Evolutionary conservation across 2,113 vertebrate species (phyloP).

Genomic region (Centropristis striata): DNA sequence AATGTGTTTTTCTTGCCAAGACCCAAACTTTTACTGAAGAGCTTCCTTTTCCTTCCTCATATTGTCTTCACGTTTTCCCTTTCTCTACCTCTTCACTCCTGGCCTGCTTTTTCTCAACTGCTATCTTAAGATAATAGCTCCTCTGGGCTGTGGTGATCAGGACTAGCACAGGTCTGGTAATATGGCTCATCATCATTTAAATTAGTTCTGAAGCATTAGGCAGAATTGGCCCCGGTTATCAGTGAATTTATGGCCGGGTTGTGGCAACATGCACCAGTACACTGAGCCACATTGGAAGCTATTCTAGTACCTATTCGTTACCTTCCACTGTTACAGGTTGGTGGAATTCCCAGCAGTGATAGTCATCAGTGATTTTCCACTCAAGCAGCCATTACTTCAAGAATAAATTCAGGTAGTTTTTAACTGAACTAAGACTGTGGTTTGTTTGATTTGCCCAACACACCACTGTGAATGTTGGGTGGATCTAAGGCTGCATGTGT

Average conservation of each 20-base stretch:
- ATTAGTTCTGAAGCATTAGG: slow-evolving; percentile 75
- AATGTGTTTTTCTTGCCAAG: not conserved
- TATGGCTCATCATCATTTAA: slow-evolving; percentile 62
- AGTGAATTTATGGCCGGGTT: slow-evolving; percentile 51
- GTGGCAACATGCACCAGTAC: slow-evolving; percentile 57
- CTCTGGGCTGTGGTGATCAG: slow-evolving; percentile 8
- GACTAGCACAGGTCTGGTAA: slow-evolving; percentile 5
- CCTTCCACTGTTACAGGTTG: slow-evolving; percentile 12
- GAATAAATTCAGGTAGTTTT: slow-evolving; percentile 11
- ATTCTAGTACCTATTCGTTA: slow-evolving; percentile 54
- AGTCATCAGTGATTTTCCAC: slow-evolving; percentile 42
- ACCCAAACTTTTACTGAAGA: not conserved
- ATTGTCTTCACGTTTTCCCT: not conserved
- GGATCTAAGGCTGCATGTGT: not conserved
- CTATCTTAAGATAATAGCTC: slow-evolving; percentile 2
- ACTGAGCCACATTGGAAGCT: slow-evolving; percentile 36
- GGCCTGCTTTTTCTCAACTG: not conserved
- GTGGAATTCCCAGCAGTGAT: slow-evolving; percentile 33
- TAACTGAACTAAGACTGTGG: not conserved
- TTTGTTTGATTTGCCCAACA: slow-evolving; percentile 1
- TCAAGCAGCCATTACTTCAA: slow-evolving; percentile 22
- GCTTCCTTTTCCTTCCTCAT: not conserved
- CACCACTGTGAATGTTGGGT: no score
- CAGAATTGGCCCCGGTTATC: slow-evolving; percentile 57
- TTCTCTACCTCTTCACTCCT: not conserved